Evolutionary conservation across 2,888 invertebrate species (phyloP), one percentile per base, ranked within the genome.

Genomic region (Hyposoter didymator): DNA sequence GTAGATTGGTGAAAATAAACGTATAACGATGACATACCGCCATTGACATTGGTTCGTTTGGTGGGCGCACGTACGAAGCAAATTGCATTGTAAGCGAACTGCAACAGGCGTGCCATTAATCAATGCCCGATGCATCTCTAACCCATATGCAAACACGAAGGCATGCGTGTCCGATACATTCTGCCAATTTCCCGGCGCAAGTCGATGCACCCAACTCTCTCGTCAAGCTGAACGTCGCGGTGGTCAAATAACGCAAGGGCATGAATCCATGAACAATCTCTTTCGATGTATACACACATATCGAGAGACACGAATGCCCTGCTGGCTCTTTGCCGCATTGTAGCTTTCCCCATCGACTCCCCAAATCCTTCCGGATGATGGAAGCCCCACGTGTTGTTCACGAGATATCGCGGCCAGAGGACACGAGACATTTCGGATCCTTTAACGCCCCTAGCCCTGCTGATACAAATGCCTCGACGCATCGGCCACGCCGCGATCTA

Each of bases 91-190:
- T 94, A 93, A 93, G 92, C 90, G 90, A 88, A 89, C 94, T 93
- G 94, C 94, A 94, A 94, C 94, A 94, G 94, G 94, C 94, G 93
- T 92, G 93, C 93, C 92, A 94, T 94, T 94, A 93, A 93, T 94
- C 93, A 94, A 94, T 92, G 93, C 91, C 91, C 89, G 90, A 89
- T 92, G 92, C 93, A 93, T 88, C 89, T 89, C 67, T 66, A 69
- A 32, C 67, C 78, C 69, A 78, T 78, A 67, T 78, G 47, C n/a
- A 79, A 47, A 49, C 67, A 74, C 45, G 39, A 79, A 75, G 72
- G 80, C 76, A 79, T 75, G 82, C 86, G 87, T 87, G 87, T 89
- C 88, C 90, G 90, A 89, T 89, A 89, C 90, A 91, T 91, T 90
- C 91, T 90, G 91, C 91, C 92, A 92, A 92, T 93, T 92, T 92